Percentiles rank a stretch among this genome's conserved stretches.
phyloP scores from a whole-genome alignment of 2,113 vertebrate genomes.

The Hippocampus abdominalis region DNA sequence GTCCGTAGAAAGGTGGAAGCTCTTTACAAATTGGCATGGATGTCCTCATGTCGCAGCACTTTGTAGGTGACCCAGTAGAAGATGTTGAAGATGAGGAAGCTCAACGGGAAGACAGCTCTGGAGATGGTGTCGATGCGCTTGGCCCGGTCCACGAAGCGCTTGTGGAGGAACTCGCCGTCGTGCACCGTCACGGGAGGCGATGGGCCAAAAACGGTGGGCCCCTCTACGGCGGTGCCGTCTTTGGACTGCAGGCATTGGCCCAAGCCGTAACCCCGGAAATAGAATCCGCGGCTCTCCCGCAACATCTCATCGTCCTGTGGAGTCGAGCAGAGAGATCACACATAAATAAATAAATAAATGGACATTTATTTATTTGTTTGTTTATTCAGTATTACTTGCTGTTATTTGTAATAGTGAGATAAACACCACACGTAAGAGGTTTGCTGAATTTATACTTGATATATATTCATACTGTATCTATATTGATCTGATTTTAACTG shows the following conservation, averaged over 20 bases:
- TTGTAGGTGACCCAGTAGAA: slow-evolving; percentile 94
- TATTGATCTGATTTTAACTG: no score
- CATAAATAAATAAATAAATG: not conserved
- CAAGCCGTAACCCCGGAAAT: slow-evolving; percentile 82
- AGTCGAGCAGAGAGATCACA: slow-evolving; percentile 41
- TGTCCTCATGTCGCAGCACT: slow-evolving; percentile 86
- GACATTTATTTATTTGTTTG: no score
- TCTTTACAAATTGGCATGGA: slow-evolving; percentile 75
- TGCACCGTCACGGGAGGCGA: slow-evolving; percentile 53
- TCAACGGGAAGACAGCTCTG: slow-evolving; percentile 85
- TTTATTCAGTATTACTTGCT: not conserved
- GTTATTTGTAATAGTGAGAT: not conserved
- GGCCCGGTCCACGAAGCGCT: slow-evolving; percentile 80
- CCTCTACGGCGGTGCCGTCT: slow-evolving; percentile 69
- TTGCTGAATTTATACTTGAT: not conserved
- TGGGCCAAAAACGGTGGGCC: slow-evolving; percentile 62
- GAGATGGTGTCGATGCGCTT: slow-evolving; percentile 92
- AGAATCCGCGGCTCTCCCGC: slow-evolving; percentile 78
- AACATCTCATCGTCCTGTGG: slow-evolving; percentile 82
- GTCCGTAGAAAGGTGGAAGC: not conserved
- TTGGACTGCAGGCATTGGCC: slow-evolving; percentile 82
- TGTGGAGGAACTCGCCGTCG: slow-evolving; percentile 70
- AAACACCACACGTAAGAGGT: not conserved
- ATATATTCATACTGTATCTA: no score
- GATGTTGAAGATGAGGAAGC: slow-evolving; percentile 92